Base-by-base conservation (phyloP, 2,797 vertebrate species). In the Silurus lanzhouensis region DNA sequence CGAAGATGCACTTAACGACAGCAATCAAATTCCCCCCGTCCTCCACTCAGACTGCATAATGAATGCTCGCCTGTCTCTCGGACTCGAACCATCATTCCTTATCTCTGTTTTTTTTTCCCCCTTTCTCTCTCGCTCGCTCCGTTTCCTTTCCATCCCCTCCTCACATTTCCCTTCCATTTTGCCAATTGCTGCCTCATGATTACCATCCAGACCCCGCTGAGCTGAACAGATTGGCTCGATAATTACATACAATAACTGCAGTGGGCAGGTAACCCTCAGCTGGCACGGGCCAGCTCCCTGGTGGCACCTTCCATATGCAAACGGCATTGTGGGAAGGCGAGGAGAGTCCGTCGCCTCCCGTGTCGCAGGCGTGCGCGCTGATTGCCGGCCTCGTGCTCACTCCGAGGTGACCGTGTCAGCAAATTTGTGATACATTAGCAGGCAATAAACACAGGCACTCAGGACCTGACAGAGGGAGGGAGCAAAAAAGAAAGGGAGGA, bases 201-300 rank as follows among this genome's bases (percentile, higher is more conserved):
- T 96, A 96, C 95, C 94, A 96, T 95, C 94, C 95, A 93, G 95
- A 95, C 92, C 96, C 97, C 91, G 96, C 97, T 97, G 97, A 96
- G 97, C 95, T 95, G 96, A 98, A 98, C 97, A 98, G 97, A 98
- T 98, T 98, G 97, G 96, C 90, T 96, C 94, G 95, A 98, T 98
- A 98, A 98, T 99, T 98, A 97, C 96, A 97, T 95, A 98, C 96
- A 97, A 96, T 97, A 98, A 97, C 95, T 94, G 96, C 95, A 93
- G 95, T 93, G 95, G 95, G 96, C 96, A 95, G 95, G 95, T 97
- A 96, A 97, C 97, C 97, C 95, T 97, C 93, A 93, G 96, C 96
- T 97, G 96, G 96, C 96, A 96, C 93, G 90, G 95, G 93, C 96
- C 95, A 95, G 91, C 95, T 97, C 96, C 97, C 97, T 91, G 90